Evolutionary conservation across 2,888 invertebrate species (phyloP), one percentile per base, ranked within the genome.

Genomic region (Melinaea marsaeus): DNA sequence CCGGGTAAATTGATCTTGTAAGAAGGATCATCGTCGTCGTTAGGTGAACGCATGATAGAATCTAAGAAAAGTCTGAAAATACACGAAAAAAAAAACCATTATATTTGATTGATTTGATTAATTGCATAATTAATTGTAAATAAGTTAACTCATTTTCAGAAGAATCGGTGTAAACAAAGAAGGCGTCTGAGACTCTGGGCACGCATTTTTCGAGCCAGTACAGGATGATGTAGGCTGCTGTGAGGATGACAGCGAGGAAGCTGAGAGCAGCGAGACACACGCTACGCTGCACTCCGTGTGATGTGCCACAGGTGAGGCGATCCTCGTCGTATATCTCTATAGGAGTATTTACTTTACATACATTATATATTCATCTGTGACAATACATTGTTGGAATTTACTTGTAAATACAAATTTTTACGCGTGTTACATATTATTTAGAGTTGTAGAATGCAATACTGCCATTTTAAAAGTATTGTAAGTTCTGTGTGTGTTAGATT

Each of bases 281-380:
- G 69, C 81, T 84, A 65, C 81, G 81, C 55, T 79, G 79, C 0
- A 80, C 70, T 0, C 76, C 76, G 2, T 63, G 63, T 0, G 72
- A 69, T 7, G 66, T 75, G 2, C 84, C 85, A 57, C 90, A 90
- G 58, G 72, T 66, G 5, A 83, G 71, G 0, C 86, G 81, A 58
- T 90, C 90, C 69, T 90, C 90, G 62, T 90, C 90, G 66, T 90
- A 89, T 46, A 88, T 80, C 48, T 86, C 89, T 89, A 62, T 6
- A 1, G 71, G 62, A 46, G 11, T 2, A 3, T 13, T 6, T 4
- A 46, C 7, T 58, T 6, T 4, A 46, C 7, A 47, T 61, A 5
- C 45, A 7, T 13, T 34, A 22, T 32, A 22, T 32, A 3, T 61
- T 55, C 35, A 48, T n/a, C 37, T n/a, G n/a, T 47, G 42, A 7